Percentiles rank a stretch among this genome's conserved stretches.
These are phyloP conservation scores for Oxytorus armatus DNA, from an alignment of 2,888 invertebrate genomes.

Conservation along the genomic window DNA sequence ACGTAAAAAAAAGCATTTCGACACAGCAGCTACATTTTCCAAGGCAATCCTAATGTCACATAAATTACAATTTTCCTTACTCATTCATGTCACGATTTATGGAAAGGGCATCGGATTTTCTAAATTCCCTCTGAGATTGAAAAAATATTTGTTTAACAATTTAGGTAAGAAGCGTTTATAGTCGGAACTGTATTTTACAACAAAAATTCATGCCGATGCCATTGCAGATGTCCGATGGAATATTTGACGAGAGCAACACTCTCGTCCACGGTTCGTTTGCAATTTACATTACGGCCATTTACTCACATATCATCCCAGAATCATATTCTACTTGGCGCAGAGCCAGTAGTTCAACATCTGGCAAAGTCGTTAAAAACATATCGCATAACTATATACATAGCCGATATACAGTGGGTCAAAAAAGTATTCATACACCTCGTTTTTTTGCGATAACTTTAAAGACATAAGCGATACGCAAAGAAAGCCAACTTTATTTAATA, in stretches of 20 bases:
- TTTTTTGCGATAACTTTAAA: too few relatives aligned
- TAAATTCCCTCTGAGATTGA: too few relatives aligned
- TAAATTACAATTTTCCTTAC: too few relatives aligned
- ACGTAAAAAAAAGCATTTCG: background rate
- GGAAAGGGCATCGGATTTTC: too few relatives aligned
- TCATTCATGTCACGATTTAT: too few relatives aligned
- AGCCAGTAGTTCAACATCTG: slow-evolving; percentile 19
- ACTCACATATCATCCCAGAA: background rate
- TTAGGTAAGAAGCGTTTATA: background rate
- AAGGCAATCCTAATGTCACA: background rate
- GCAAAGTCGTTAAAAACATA: slow-evolving; percentile 24
- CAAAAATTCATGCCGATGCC: background rate
- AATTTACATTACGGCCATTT: slow-evolving; percentile 9
- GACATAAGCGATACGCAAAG: too few relatives aligned
- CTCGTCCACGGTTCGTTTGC: background rate
- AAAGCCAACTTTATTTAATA: too few relatives aligned
- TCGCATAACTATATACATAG: background rate
- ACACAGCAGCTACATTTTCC: background rate
- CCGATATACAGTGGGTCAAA: too few relatives aligned
- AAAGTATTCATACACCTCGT: too few relatives aligned
- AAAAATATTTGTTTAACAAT: background rate
- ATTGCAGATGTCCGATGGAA: background rate
- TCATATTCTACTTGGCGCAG: background rate
- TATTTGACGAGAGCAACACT: background rate
- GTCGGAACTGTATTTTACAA: background rate